Evolutionary conservation across 2,797 vertebrate species (phyloP).

Genomic region (Platalea minor): DNA sequence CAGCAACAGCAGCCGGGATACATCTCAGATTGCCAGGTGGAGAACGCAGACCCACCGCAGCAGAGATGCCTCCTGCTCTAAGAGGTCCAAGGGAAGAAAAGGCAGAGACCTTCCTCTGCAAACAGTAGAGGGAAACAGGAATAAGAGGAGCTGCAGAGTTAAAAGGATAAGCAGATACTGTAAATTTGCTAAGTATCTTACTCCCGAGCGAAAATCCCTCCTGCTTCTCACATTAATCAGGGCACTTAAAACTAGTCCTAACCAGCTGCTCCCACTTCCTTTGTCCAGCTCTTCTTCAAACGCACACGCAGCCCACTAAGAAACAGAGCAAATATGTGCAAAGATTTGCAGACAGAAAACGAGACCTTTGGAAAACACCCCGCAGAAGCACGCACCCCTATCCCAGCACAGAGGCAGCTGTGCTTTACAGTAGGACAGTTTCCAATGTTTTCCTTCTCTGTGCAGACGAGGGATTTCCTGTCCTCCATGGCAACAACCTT

Average conservation of each 20-base stretch:
- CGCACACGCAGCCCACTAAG: neutral
- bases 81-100: neutral
- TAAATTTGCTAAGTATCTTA: neutral
- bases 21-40: neutral
- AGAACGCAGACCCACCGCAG: neutral
- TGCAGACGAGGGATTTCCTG: conserved; percentile 68
- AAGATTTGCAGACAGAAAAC: neutral
- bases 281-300: neutral
- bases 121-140: neutral
- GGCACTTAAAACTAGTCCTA: conserved; percentile 17
- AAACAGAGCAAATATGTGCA: neutral
- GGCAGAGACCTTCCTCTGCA: neutral
- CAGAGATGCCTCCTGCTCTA: neutral
- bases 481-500: conserved; percentile 56
- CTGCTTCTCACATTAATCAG: conserved; percentile 9
- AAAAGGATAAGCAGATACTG: neutral
- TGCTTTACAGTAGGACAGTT: conserved; percentile 46
- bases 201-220: neutral
- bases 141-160: neutral
- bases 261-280: neutral
- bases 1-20: neutral
- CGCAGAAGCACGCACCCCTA: neutral
- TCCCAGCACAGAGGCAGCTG: conserved; percentile 30
- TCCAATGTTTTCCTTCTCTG: conserved; percentile 39
- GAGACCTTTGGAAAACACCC: conserved; percentile 25